Percentiles rank a stretch among this genome's conserved stretches.
Conservation (phyloP, 1,140 invertebrate genomes). For the Holotrichia oblita region DNA sequence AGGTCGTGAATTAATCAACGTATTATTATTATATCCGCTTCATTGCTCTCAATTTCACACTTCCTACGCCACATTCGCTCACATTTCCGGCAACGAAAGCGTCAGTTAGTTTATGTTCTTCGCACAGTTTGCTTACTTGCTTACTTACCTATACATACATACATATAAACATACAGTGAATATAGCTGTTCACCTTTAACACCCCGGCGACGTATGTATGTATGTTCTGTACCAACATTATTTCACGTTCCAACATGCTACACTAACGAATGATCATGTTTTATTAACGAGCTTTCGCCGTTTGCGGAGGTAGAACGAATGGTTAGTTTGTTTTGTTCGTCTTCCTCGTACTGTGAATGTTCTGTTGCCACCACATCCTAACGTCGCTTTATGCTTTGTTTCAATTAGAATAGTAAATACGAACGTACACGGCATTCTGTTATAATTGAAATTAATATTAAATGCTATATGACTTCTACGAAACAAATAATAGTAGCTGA, state of each 20-base stretch:
- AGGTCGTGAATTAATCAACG: too few species aligned
- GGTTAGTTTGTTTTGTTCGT: conserved; percentile 22
- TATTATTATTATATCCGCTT: too few species aligned
- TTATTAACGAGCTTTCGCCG: conserved; percentile 10
- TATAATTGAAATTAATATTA: conserved; percentile 37
- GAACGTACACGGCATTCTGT: not conserved
- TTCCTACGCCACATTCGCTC: too few species aligned
- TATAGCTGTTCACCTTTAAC: not conserved
- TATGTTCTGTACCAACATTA: not conserved
- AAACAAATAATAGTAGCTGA: too few species aligned
- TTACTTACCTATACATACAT: not conserved
- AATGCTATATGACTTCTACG: not conserved
- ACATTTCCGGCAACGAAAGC: too few species aligned
- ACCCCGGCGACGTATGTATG: not conserved
- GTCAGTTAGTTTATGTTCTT: not conserved
- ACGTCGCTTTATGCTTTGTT: not conserved
- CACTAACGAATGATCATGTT: conserved; percentile 15
- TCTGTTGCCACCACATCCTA: not conserved
- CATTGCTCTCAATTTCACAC: too few species aligned
- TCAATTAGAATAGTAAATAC: conserved; percentile 18
- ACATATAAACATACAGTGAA: not conserved
- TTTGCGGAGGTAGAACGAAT: not conserved
- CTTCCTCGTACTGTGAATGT: not conserved
- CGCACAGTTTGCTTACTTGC: not conserved
- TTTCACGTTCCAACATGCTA: not conserved